A percentile compares a stretch with the other conserved stretches of the same genome.
phyloP scores from a whole-genome alignment of 1,140 invertebrate genomes.

The Eueides isabella region DNA sequence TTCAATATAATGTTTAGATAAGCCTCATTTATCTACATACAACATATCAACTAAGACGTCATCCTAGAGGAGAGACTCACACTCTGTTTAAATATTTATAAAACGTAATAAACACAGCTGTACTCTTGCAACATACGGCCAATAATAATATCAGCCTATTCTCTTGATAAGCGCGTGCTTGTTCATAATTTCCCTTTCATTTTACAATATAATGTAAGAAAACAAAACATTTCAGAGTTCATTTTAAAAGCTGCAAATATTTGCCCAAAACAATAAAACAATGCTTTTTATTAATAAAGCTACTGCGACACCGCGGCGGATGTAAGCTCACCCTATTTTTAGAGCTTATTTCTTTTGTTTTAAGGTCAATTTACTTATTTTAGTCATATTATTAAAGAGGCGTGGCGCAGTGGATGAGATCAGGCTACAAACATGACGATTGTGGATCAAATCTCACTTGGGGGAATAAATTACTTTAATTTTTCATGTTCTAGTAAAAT shows the following conservation, averaged over 20 bases:
- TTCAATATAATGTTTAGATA: too few species aligned
- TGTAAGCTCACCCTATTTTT: neutral
- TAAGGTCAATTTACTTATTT: neutral
- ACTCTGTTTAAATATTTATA: neutral
- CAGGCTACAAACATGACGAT: neutral
- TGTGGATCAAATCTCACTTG: neutral
- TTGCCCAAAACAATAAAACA: constrained; percentile 27
- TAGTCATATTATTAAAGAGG: neutral
- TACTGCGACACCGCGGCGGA: neutral
- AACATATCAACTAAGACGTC: too few species aligned
- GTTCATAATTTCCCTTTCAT: constrained; percentile 18
- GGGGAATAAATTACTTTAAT: neutral
- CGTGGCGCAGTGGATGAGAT: neutral
- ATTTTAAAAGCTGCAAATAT: constrained; percentile 17
- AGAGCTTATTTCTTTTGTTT: neutral
- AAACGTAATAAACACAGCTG: neutral
- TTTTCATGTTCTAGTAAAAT: neutral
- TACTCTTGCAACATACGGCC: neutral
- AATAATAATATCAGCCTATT: neutral
- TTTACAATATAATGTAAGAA: constrained; percentile 15
- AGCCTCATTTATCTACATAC: too few species aligned
- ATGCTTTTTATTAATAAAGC: constrained; percentile 33
- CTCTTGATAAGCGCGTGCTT: constrained; percentile 8
- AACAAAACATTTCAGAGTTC: constrained; percentile 19
- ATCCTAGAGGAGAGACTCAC: too few species aligned